Conservation (phyloP, 2,113 vertebrate genomes). For the Tautogolabrus adspersus region DNA sequence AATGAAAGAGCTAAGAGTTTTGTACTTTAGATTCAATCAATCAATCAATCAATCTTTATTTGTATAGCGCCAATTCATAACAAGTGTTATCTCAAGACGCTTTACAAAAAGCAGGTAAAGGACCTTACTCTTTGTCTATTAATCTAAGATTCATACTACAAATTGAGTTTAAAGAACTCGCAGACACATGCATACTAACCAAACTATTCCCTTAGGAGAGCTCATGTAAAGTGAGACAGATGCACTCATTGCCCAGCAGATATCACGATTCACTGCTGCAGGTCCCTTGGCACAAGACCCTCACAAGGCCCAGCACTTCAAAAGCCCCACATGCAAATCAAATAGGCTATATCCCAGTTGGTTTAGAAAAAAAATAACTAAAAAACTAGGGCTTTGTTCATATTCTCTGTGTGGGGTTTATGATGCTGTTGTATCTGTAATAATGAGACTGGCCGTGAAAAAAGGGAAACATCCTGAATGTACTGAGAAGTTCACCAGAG, state of each 20-base stretch:
- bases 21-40: not conserved
- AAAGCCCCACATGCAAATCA: slow-evolving; percentile 60
- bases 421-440: slow-evolving; percentile 5
- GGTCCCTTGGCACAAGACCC: slow-evolving; percentile 54
- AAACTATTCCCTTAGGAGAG: slow-evolving; percentile 37
- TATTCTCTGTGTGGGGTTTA: slow-evolving; percentile 18
- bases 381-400: slow-evolving; percentile 18
- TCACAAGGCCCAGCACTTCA: slow-evolving; percentile 49
- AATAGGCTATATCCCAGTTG: slow-evolving; percentile 32
- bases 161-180: slow-evolving; percentile 8
- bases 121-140: no score
- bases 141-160: not conserved
- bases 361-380: not conserved
- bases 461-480: not conserved
- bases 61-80: no score
- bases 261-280: slow-evolving; percentile 45
- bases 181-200: slow-evolving; percentile 12
- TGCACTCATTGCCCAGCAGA: slow-evolving; percentile 47
- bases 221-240: slow-evolving; percentile 31
- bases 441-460: not conserved
- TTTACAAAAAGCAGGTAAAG: no score
- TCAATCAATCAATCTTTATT: no score
- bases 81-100: no score
- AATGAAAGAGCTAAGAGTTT: not conserved
- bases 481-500: not conserved